These are phyloP conservation scores for Semnopithecus entellus DNA, from an alignment of 2,113 vertebrate species.

Conservation along the genomic window DNA sequence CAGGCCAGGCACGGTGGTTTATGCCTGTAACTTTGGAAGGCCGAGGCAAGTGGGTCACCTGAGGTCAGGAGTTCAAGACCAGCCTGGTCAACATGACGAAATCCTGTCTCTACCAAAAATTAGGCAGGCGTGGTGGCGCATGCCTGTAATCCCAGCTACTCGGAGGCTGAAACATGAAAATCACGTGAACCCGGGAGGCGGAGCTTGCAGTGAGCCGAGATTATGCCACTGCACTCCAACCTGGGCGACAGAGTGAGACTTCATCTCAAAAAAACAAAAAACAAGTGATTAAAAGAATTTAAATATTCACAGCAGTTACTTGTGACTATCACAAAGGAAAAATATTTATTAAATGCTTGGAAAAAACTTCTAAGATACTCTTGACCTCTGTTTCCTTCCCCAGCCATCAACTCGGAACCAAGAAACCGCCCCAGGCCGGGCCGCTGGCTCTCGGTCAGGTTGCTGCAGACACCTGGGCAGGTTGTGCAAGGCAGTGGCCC, in stretches of 20 bases:
- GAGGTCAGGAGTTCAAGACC: background rate
- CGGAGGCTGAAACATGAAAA: background rate
- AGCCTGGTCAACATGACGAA: background rate
- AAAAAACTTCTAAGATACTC: background rate
- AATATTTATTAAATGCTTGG: background rate
- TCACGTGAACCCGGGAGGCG: background rate
- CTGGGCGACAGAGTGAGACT: background rate
- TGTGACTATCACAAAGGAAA: constrained; percentile 12
- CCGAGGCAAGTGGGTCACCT: background rate
- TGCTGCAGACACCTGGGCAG: accelerated
- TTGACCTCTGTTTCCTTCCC: background rate
- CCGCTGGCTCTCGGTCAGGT: accelerated
- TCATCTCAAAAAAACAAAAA: background rate
- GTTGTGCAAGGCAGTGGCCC: accelerated
- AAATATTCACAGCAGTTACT: constrained; percentile 12
- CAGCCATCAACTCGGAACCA: background rate
- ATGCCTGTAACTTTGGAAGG: background rate
- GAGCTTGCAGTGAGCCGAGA: background rate
- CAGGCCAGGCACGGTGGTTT: background rate
- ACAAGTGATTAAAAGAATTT: background rate
- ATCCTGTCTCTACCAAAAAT: background rate
- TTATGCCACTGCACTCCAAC: background rate
- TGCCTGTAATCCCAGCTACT: background rate
- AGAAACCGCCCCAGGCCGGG: background rate
- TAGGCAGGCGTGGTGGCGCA: background rate